These are phyloP conservation scores for cattle (Bos taurus) DNA, from an alignment of 2,113 vertebrate genomes.

Conservation along the genomic window ARS-UCD2.0 NC_037344.1:68150001-68150500, in stretches of 20 bases:
- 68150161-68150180: background rate
- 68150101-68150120: background rate
- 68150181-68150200: background rate
- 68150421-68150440: no score
- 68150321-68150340: no score
- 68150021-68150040: background rate
- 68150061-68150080: background rate
- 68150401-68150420: no score
- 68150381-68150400: background rate
- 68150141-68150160: background rate
- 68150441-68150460: no score
- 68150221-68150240: background rate
- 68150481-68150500: no score
- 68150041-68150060: background rate
- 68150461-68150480: no score
- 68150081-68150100: background rate
- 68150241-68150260: background rate
- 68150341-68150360: background rate
- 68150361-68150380: background rate
- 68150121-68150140: accelerated
- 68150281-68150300: background rate
- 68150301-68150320: background rate
- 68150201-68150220: background rate
- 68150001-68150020: background rate
- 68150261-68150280: background rate